phyloP scores from a whole-genome alignment of 2,113 vertebrate species.

The Martes martes region DNA sequence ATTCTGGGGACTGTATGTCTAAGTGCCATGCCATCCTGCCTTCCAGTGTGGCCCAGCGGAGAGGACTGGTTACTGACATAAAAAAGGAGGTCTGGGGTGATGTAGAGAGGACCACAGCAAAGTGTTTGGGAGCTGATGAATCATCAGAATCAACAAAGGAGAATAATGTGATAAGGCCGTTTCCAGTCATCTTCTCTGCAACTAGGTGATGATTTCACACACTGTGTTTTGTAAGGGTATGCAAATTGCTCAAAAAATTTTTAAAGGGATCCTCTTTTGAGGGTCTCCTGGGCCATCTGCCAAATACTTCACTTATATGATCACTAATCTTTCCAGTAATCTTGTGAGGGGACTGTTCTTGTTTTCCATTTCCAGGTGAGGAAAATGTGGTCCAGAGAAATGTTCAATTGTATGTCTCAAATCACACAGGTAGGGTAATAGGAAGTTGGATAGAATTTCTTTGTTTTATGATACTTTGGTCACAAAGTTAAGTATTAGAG shows the following conservation, averaged over 20 bases:
- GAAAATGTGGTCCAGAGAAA: neutral
- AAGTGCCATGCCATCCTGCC: too few relatives aligned
- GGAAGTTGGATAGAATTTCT: too few relatives aligned
- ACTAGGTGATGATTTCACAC: fast-evolving
- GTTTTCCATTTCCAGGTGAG: neutral
- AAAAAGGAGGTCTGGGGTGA: neutral
- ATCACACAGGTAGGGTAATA: neutral
- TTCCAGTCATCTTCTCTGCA: neutral
- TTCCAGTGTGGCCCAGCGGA: fast-evolving
- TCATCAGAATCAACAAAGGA: neutral
- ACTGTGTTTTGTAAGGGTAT: neutral
- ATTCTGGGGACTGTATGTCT: neutral
- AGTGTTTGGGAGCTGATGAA: neutral
- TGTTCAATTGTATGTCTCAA: neutral
- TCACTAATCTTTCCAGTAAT: neutral
- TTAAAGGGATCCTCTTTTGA: neutral
- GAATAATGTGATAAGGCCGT: too few relatives aligned
- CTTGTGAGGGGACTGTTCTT: neutral
- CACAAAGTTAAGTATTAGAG: too few relatives aligned
- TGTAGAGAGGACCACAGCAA: neutral
- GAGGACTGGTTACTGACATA: neutral
- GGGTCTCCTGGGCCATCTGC: neutral
- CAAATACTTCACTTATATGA: neutral
- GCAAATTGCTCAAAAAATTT: neutral
- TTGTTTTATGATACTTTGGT: neutral